Percentiles rank a stretch among this genome's conserved stretches.
These are phyloP conservation scores for Rynchops niger DNA, from an alignment of 2,113 vertebrate species.

Conservation along the genomic window DNA sequence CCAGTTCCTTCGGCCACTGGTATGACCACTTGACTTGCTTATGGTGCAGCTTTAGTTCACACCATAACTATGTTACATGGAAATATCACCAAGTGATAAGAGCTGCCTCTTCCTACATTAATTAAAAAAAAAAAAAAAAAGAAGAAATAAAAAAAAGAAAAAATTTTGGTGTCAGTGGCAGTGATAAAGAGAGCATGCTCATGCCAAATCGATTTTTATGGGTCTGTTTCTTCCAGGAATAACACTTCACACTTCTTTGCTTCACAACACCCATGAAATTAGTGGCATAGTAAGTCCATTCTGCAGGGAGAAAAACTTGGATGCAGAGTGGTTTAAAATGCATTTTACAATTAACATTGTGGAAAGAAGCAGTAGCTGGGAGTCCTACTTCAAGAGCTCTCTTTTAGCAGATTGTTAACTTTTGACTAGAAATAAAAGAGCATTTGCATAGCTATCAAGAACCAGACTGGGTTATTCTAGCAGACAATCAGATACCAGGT, in stretches of 20 bases:
- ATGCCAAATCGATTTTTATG: conserved; percentile 29
- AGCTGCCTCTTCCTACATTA: background rate
- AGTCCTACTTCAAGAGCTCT: background rate
- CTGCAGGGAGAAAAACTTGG: background rate
- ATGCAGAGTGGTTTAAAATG: background rate
- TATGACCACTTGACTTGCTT: background rate
- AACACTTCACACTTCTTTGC: conserved; percentile 1
- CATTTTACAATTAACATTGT: background rate
- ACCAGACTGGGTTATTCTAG: background rate
- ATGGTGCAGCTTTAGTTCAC: background rate
- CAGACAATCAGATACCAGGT: background rate
- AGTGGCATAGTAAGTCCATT: background rate
- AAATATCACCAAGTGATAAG: background rate
- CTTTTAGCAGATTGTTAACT: background rate
- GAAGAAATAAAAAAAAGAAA: too few species aligned
- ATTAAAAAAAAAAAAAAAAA: too few species aligned
- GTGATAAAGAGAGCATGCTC: background rate
- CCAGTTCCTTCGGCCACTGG: background rate
- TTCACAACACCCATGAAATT: conserved; percentile 35
- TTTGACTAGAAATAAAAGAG: background rate
- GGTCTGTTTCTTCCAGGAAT: background rate
- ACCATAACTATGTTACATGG: rapidly evolving
- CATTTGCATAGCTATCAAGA: background rate
- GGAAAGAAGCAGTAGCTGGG: background rate
- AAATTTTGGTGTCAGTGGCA: background rate